Evolutionary conservation across 2,113 vertebrate species (phyloP), one percentile per base, ranked within the genome.

Genomic region (Neomonachus schauinslandi): DNA sequence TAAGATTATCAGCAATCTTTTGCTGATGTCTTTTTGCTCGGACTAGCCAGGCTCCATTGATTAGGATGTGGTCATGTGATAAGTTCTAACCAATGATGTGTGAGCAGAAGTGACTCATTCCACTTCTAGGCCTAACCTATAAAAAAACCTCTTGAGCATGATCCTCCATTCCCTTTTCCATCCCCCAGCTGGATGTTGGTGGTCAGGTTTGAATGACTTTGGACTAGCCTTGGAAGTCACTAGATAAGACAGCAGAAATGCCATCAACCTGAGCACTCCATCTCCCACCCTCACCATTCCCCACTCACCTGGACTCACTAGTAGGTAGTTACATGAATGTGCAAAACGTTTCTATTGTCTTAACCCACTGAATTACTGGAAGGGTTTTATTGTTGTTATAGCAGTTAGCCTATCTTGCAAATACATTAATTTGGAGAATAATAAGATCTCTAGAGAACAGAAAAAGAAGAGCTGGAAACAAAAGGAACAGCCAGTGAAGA

Each of bases 401-500:
- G 31, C 9, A 76, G 51, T 84, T 86, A 67, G 55, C 69, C 55
- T 91, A 76, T 51, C 51, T 88, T 95, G 57, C 8, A 91, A 96
- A 80, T 80, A 55, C 1, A 39, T 69, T 89, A 93, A 76, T n/a
- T 63, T 91, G 59, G 83, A 80, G 42, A 92, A 91, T 63, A 82
- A 61, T 94, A 94, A 79, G 26, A 36, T 77, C 77, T 90, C 76
- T 92, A 91, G 36, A 71, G 51, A 86, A 87, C 31, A 94, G 80
- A 82, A 72, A 71, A 72, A 49, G 92, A 74, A 96, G n/a, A 61
- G 63, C 61, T 94, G 16, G 53, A 91, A 89, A 95, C 83, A 14
- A 80, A 94, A 97, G 67, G 77, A 96, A 69, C 5, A 94, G 53
- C 92, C 77, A 93, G 6, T 69, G 28, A 91, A 84, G 21, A 13